Conservation (phyloP, 1,140 invertebrate genomes). For the Sminthurinus signatus region DNA sequence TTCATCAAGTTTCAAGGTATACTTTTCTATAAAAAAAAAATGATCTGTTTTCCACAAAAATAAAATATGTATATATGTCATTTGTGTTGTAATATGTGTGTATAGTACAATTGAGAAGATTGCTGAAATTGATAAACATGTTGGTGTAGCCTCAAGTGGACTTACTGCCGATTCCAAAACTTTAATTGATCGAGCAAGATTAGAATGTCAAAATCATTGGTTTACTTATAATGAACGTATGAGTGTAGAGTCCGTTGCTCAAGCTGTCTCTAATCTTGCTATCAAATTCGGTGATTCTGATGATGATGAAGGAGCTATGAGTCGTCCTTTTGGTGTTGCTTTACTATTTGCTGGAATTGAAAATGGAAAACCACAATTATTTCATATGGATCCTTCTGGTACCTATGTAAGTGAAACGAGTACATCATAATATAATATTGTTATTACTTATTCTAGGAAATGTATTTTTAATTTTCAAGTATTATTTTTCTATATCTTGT, state of each 20-base stretch:
- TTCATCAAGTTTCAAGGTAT: no score
- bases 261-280: slow-evolving; percentile 95
- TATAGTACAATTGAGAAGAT: slow-evolving; percentile 60
- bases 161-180: slow-evolving; percentile 97
- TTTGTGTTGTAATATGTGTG: no score
- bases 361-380: slow-evolving; percentile 77
- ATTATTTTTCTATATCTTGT: no score
- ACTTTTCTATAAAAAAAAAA: no score
- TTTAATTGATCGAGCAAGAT: slow-evolving; percentile 85
- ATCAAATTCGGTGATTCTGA: slow-evolving; percentile 98
- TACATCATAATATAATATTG: no score
- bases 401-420: no score
- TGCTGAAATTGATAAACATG: slow-evolving; percentile 84
- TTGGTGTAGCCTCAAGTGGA: slow-evolving; percentile 95
- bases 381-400: slow-evolving; percentile 96
- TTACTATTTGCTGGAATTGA: slow-evolving; percentile 82
- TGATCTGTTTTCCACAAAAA: no score
- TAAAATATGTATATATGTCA: no score
- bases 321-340: slow-evolving; percentile 97
- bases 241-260: slow-evolving; percentile 93
- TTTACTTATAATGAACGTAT: slow-evolving; percentile 95
- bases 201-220: slow-evolving; percentile 97
- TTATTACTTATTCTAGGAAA: no score
- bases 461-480: no score
- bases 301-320: slow-evolving; percentile 92